Conservation (phyloP, 2,888 invertebrate genomes). For the Stenurella melanura region DNA sequence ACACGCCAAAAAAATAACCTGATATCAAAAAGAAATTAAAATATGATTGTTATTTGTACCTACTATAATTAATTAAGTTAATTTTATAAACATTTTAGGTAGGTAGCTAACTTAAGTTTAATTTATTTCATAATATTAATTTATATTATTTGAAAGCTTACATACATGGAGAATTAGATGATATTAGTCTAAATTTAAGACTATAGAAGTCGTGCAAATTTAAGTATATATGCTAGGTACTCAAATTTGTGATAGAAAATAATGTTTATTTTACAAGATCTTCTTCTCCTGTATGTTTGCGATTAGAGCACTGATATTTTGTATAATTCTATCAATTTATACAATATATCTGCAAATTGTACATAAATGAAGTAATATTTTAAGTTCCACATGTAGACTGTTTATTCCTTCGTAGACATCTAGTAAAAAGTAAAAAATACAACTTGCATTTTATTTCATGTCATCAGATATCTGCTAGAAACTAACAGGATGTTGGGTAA, state of each 20-base stretch:
- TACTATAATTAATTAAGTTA: background rate
- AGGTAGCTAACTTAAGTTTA: slow-evolving; percentile 6
- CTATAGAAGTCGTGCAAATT: background rate
- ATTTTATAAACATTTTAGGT: background rate
- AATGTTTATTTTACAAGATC: slow-evolving; percentile 25
- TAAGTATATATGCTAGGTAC: background rate
- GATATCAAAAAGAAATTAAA: too few species aligned
- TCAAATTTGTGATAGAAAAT: slow-evolving; percentile 2
- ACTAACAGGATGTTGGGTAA: too few species aligned
- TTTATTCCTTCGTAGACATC: background rate
- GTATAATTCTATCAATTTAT: slow-evolving; percentile 26
- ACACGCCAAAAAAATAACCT: too few species aligned
- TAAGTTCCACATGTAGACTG: slow-evolving; percentile 10
- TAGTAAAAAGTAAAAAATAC: background rate
- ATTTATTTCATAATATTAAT: background rate
- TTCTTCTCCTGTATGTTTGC: slow-evolving; percentile 62
- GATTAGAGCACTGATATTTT: slow-evolving; percentile 29
- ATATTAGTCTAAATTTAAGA: slow-evolving; percentile 8
- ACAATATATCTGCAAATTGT: slow-evolving; percentile 24
- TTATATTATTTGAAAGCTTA: slow-evolving; percentile 43
- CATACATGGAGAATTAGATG: slow-evolving; percentile 60
- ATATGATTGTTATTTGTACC: background rate
- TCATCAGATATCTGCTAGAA: too few species aligned
- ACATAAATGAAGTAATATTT: slow-evolving; percentile 13
- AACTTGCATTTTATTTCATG: background rate